Evolutionary conservation across 2,888 invertebrate genomes (phyloP).

Genomic region (Erynnis tages): DNA sequence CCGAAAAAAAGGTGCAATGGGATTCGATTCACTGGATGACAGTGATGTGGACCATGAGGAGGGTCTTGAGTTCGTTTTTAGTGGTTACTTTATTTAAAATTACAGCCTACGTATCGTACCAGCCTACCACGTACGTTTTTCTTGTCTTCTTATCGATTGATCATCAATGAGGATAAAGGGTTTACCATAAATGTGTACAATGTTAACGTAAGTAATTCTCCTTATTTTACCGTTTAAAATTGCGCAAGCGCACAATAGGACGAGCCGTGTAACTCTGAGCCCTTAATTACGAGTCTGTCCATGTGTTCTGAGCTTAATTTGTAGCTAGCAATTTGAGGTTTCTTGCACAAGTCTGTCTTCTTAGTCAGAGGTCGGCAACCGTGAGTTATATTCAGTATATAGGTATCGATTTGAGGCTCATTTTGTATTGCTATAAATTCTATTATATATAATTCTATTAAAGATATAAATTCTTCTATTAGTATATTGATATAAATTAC

Average conservation of each 20-base stretch:
- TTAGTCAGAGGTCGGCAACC: slow-evolving; percentile 18
- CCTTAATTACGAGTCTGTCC: slow-evolving; percentile 39
- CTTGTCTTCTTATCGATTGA: slow-evolving; percentile 9
- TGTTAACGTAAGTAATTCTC: slow-evolving; percentile 18
- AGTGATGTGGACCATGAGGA: no score
- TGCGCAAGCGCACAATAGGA: slow-evolving; percentile 16
- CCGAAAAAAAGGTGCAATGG: no score
- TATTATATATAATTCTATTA: no score
- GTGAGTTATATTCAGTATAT: not conserved
- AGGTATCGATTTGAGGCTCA: no score
- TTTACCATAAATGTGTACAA: slow-evolving; percentile 8
- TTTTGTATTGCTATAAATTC: no score
- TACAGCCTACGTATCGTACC: no score
- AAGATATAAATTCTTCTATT: no score
- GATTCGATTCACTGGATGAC: no score
- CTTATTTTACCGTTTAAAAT: slow-evolving; percentile 19
- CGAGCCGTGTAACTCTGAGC: slow-evolving; percentile 18
- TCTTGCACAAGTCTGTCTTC: slow-evolving; percentile 33
- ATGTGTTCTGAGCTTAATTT: slow-evolving; percentile 31
- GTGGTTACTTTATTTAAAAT: no score
- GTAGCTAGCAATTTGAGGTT: slow-evolving; percentile 24
- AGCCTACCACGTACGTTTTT: not conserved
- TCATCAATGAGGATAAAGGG: slow-evolving; percentile 19
- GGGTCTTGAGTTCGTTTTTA: no score
- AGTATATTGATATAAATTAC: no score